Base-by-base conservation (phyloP, 2,888 invertebrate genomes). In the Calliopum simillimum region DNA sequence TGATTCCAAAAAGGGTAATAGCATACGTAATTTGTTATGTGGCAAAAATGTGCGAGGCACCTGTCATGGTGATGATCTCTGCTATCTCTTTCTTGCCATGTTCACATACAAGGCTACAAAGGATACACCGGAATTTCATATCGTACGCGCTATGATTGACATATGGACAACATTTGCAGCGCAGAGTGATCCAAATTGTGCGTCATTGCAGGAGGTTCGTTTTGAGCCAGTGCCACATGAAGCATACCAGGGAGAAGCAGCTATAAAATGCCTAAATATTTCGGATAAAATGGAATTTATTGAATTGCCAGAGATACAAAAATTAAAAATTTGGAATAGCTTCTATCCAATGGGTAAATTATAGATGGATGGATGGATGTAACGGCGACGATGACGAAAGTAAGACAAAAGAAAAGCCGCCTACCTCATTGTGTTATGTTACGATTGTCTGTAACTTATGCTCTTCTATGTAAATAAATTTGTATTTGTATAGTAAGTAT, bases 31-130 rank as follows among this genome's bases (percentile, higher is more conserved):
- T 41, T 68, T 84, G 14, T 75, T 84, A 11, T 84, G 83, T 44
- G 85, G 82, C 13, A 75, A 77, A 4, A 76, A 79, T 46, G 67
- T 82, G 23, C 76, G 79, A 0, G 86, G 86, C 12, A 81, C 79
- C 0, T 81, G 85, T 43, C 86, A 86, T 74, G 85, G 81, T 1
- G 86, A 86, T 73, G 86, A 86, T 66, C 73, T 86, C 19, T 77
- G 79, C 25, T 86, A 84, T 69, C 75, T 86, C 0, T 86, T 84
- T 62, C 79, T 81, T 41, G 79, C 81, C 33, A 79, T 81, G 73
- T 73, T 84, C 53, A 78, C 81, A 2, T 78, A 81, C 25, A 79
- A 77, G 13, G 71, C 81, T 3, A 67, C 76, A 3, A 72, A 75
- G 0, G 79, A 80, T 4, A 81, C 82, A 0, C 73, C 74, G 0